A percentile compares a stretch with the other conserved stretches of the same genome.
These are phyloP conservation scores for Pygocentrus nattereri DNA, from an alignment of 2,797 vertebrate genomes.

Conservation along the genomic window DNA sequence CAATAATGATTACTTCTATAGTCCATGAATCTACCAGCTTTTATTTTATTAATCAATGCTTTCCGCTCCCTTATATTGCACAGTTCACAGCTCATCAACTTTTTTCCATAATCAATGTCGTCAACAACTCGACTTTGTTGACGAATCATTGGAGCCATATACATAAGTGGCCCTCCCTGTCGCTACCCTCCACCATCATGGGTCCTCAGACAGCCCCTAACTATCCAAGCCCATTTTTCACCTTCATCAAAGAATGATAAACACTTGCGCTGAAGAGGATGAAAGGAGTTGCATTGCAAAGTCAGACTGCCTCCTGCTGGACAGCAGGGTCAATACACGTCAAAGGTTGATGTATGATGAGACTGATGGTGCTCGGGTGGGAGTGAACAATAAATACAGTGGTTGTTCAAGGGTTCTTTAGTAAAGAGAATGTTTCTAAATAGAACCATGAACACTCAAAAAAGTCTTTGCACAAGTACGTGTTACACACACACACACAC, in stretches of 20 bases:
- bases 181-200: background rate
- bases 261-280: background rate
- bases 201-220: background rate
- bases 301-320: constrained; percentile 73
- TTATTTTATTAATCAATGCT: too few species aligned
- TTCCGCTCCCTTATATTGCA: too few species aligned
- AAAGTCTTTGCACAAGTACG: too few species aligned
- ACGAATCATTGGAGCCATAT: background rate
- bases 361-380: background rate
- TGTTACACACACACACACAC: too few species aligned
- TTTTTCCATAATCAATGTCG: background rate
- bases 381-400: too few species aligned
- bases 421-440: too few species aligned
- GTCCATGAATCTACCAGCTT: background rate
- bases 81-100: background rate
- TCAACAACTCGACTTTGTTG: background rate
- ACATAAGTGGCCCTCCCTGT: background rate
- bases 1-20: background rate
- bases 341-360: background rate
- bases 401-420: too few species aligned
- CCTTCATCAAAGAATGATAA: constrained; percentile 32
- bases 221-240: background rate
- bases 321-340: constrained; percentile 44
- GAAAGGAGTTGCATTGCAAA: constrained; percentile 22
- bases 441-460: too few species aligned